Evolutionary conservation across 64 coral and sea anemone species (phyloP).

Genomic region (Stylophora pistillata): DNA sequence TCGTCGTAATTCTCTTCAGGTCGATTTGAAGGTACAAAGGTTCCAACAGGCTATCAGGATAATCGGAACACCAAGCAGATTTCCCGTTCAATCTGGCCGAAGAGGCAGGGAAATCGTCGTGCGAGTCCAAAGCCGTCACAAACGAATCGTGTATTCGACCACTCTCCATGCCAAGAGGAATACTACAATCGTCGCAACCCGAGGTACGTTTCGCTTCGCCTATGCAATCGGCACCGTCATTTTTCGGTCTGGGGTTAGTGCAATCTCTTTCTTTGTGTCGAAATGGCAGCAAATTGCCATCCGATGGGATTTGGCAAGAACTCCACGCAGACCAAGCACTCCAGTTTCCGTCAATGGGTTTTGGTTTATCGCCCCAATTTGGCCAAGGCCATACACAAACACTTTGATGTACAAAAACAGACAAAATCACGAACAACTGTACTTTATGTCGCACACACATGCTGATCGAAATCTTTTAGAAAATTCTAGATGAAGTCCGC

Average conservation of each 20-base stretch:
- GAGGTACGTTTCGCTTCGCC: conserved; percentile 49
- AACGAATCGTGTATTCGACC: conserved; percentile 55
- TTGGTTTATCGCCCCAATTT: conserved; percentile 53
- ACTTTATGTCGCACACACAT: not conserved
- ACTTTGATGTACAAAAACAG: not conserved
- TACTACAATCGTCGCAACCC: conserved; percentile 67
- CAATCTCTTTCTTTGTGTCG: conserved; percentile 83
- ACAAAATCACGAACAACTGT: not conserved
- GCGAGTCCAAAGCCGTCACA: conserved; percentile 69
- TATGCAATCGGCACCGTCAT: conserved; percentile 53
- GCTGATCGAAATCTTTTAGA: not conserved
- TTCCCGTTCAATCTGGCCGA: conserved; percentile 69
- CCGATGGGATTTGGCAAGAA: conserved; percentile 53
- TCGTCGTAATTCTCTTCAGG: conserved; percentile 35
- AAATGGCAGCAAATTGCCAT: conserved; percentile 56
- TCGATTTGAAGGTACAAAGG: conserved; percentile 83
- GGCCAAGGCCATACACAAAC: conserved; percentile 24
- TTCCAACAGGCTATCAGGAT: conserved; percentile 16
- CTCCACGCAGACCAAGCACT: conserved; percentile 78
- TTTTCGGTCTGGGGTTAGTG: conserved; percentile 71
- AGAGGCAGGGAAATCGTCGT: conserved; percentile 68
- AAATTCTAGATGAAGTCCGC: not conserved
- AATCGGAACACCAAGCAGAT: conserved; percentile 78
- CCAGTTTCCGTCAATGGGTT: conserved; percentile 72
- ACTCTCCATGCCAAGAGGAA: conserved; percentile 75